Evolutionary conservation across 2,888 invertebrate genomes (phyloP), one percentile per base, ranked within the genome.

Genomic region (Hemistola chrysoprasaria): DNA sequence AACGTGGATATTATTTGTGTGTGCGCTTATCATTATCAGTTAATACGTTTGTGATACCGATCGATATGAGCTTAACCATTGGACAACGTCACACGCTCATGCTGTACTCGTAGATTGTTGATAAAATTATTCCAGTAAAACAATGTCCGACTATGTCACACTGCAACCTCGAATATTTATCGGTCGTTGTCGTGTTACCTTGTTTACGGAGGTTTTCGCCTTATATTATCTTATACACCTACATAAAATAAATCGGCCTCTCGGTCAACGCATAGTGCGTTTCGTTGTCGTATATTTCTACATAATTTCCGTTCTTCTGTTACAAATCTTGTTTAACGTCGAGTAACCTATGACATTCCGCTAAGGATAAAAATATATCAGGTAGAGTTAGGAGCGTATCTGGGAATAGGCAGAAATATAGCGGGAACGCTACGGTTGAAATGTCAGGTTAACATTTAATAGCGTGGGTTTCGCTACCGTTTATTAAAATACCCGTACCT

Each of bases 121-220:
- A 78, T 78, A 78, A 68, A 50, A 56, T 65, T 59, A 70, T 62
- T 62, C 62, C 61, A 60, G 60, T 66, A 65, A 71, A 71, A 69
- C 65, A 62, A 60, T 68, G 66, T 65, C 36, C 58, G 53, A 35
- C 40, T 48, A 43, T 47, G 53, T 53, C 35, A 47, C 32, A 42
- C 28, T 50, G 59, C 61, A 70, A 72, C 74, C 75, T 80, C 74
- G 65, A 75, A 71, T 56, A 62, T 60, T 71, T 75, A 83, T 83
- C 83, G 82, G 82, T 77, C 82, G 70, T 78, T 76, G 80, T 71
- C 77, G 38, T 35, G 26, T 26, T 33, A 43, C 40, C 31, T 26
- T 72, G 66, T 74, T 75, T 66, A 62, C 65, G 71, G 71, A 81
- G 71, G 64, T 62, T 78, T 77, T 74, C 56, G 53, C 37, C 31